Evolutionary conservation across 2,797 vertebrate genomes (phyloP), one percentile per base, ranked within the genome.

Genomic region (Balearica regulorum): DNA sequence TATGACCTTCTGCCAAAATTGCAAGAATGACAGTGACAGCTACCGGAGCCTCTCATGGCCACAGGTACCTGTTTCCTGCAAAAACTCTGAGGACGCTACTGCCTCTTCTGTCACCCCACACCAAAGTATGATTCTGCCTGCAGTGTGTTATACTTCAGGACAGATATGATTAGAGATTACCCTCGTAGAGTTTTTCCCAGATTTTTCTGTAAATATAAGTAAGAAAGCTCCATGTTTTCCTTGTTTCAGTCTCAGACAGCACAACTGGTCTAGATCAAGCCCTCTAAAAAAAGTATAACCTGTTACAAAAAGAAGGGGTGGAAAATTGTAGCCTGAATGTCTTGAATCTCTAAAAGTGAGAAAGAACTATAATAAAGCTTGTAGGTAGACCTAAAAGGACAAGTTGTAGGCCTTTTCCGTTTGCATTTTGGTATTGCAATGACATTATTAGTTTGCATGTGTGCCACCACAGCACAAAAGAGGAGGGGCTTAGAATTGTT

Each of bases 371-470:
- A 41, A 21, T 13, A 73, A 85, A 25, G 10, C 19, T 31, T 57
- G 15, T 44, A 65, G 54, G 69, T 15, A 83, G 49, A 11, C 28
- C 26, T 69, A 48, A 76, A 72, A 69, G 13, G 33, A 55, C 19
- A 48, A 64, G 8, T 48, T 66, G 6, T 31, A 78, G 66, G 49
- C n/a, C 24, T 87, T 92, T 82, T 48, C 28, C 25, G 19, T 54
- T 89, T 57, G 28, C 39, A 31, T 72, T 85, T 62, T 73, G 35
- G 11, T 16, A 20, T 43, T 72, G 8, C 20, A 25, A 18, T 66
- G 62, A 43, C 1, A 4, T 44, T n/a, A 41, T 7, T 43, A 54
- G 8, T 44, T 33, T 88, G 18, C 4, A 5, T 1, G 1, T 8
- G 4, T 33, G 25, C 39, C 41, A 57, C 10, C 22, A 29, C 11